phyloP scores from a whole-genome alignment of 2,888 invertebrate species.

The Galeruca laticollis region DNA sequence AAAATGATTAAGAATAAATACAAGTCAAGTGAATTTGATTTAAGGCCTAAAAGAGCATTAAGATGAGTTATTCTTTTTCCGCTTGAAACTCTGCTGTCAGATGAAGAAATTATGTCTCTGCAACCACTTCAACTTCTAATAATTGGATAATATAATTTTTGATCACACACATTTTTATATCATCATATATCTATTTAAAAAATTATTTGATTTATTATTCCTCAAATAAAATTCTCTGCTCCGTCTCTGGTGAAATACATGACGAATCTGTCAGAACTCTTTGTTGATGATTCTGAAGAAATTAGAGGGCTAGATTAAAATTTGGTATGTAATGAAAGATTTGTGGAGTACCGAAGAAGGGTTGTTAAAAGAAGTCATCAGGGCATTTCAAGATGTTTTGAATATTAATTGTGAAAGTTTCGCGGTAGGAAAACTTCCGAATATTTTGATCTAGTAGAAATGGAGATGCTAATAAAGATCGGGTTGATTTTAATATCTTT shows the following conservation, averaged over 20 bases:
- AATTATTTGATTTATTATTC: no score
- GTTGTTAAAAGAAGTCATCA: constrained; percentile 23
- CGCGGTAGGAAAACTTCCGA: constrained; percentile 2
- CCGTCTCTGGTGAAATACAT: background rate
- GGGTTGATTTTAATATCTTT: background rate
- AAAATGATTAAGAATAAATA: no score
- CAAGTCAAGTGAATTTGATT: no score
- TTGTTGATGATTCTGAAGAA: constrained; percentile 45
- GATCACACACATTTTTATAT: no score
- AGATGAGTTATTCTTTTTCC: no score
- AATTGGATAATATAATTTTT: no score
- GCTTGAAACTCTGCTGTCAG: no score
- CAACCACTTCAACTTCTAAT: no score
- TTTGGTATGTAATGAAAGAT: constrained; percentile 36
- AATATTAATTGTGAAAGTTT: constrained; percentile 24
- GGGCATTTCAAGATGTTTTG: constrained; percentile 20
- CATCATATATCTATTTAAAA: no score
- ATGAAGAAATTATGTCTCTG: no score
- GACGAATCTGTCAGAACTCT: constrained; percentile 31
- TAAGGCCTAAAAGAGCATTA: no score
- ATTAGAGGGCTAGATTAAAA: constrained; percentile 43
- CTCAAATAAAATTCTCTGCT: background rate
- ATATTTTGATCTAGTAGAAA: background rate
- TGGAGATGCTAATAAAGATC: background rate
- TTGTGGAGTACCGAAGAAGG: constrained; percentile 8